Percentiles rank a stretch among this genome's conserved stretches.
phyloP scores from a whole-genome alignment of 2,797 vertebrate species.

The Ibycter americanus region DNA sequence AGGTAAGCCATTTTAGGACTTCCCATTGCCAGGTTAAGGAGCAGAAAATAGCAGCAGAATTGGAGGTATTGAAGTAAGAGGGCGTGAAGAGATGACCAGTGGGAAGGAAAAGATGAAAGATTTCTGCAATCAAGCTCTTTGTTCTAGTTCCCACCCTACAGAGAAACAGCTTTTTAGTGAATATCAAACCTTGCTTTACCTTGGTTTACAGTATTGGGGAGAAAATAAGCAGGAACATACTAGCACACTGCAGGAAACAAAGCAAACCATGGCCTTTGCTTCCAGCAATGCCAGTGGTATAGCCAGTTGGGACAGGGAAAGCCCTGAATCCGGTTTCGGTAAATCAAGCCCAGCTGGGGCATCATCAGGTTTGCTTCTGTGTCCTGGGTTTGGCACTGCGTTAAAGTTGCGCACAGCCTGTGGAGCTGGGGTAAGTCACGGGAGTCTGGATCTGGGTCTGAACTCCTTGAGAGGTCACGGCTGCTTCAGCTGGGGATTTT shows the following conservation, averaged over 20 bases:
- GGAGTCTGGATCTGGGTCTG: not conserved
- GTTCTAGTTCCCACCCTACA: not conserved
- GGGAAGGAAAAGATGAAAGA: not conserved
- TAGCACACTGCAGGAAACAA: not conserved
- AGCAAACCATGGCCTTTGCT: not conserved
- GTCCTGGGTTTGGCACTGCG: not conserved
- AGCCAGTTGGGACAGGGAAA: not conserved
- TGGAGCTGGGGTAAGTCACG: not conserved
- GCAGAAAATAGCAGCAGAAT: not conserved
- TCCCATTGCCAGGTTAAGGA: not conserved
- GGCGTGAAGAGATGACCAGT: not conserved
- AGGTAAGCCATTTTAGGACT: not conserved
- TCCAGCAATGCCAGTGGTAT: not conserved
- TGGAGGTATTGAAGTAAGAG: not conserved
- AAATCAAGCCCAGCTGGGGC: not conserved
- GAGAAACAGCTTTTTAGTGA: not conserved
- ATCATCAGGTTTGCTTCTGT: not conserved
- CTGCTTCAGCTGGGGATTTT: slow-evolving; percentile 6
- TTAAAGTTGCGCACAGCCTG: not conserved
- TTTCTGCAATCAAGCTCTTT: not conserved
- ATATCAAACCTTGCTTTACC: not conserved
- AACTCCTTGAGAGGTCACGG: not conserved
- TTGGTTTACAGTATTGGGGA: not conserved
- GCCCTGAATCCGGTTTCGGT: not conserved
- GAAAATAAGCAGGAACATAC: not conserved